These are phyloP conservation scores for Eupithecia subfuscata DNA, from an alignment of 2,888 invertebrate genomes.

Conservation along the genomic window DNA sequence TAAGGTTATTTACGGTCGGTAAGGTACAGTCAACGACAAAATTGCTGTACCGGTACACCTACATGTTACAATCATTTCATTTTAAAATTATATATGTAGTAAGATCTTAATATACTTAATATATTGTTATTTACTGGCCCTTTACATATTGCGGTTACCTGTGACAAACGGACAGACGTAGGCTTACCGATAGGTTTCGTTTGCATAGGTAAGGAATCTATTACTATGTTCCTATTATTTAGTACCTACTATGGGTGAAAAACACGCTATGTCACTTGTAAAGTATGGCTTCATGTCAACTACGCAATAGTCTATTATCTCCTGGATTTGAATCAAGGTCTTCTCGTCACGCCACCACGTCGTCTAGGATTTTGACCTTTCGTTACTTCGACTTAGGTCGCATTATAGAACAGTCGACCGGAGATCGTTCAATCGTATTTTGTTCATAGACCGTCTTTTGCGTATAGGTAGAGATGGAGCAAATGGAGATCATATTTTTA, in stretches of 20 bases:
- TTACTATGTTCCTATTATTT: no score
- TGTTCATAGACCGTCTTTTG: no score
- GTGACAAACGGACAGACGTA: neutral
- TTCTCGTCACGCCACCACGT: constrained; percentile 13
- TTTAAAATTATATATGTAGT: no score
- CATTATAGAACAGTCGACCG: neutral
- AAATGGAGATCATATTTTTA: no score
- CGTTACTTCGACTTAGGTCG: neutral
- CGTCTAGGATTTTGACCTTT: constrained; percentile 6
- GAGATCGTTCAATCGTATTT: neutral
- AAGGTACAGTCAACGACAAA: neutral
- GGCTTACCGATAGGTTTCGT: neutral
- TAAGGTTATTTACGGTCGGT: neutral
- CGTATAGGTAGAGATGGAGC: no score
- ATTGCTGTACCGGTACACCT: no score
- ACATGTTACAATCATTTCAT: no score
- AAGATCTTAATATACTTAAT: neutral
- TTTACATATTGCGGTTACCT: constrained; percentile 1
- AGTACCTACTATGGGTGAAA: neutral
- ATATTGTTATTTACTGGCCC: neutral
- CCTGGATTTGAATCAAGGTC: constrained; percentile 35
- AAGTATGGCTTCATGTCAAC: constrained; percentile 37
- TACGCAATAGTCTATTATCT: constrained; percentile 19
- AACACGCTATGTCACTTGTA: neutral
- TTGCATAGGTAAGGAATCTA: neutral